A percentile compares a stretch with the other conserved stretches of the same genome.
phyloP scores from a whole-genome alignment of 2,113 vertebrate species.

The Microtus richardsoni region DNA sequence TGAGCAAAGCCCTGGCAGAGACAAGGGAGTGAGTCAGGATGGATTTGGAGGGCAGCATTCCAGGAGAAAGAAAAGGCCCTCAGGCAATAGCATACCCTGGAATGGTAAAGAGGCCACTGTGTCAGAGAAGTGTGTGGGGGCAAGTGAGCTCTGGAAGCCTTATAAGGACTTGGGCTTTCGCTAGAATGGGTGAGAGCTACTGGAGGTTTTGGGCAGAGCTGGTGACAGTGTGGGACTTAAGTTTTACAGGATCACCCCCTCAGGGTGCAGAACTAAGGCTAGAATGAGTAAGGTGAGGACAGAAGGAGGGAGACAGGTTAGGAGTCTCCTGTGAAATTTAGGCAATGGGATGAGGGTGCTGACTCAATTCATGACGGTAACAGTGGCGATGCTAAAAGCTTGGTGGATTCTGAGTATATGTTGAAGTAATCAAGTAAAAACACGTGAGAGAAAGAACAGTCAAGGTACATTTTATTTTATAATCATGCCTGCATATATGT shows the following conservation, averaged over 20 bases:
- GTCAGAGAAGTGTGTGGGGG: constrained; percentile 46
- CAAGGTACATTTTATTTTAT: background rate
- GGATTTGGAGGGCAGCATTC: constrained; percentile 50
- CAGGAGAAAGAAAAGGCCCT: constrained; percentile 62
- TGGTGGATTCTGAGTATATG: constrained; percentile 1
- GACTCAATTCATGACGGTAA: background rate
- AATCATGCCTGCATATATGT: background rate
- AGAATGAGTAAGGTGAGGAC: background rate
- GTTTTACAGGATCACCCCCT: constrained; percentile 22
- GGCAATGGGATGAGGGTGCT: background rate
- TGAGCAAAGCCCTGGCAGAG: constrained; percentile 57
- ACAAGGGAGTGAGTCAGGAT: constrained; percentile 64
- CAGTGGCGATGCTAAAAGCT: background rate
- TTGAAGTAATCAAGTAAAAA: constrained; percentile 46
- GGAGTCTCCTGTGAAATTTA: constrained; percentile 19
- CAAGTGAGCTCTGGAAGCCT: constrained; percentile 45
- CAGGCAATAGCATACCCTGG: constrained; percentile 40
- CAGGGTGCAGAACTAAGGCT: constrained; percentile 23
- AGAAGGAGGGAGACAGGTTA: background rate
- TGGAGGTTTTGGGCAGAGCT: constrained; percentile 6
- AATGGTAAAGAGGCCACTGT: constrained; percentile 72
- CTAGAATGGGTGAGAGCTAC: background rate
- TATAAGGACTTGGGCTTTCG: constrained; percentile 56
- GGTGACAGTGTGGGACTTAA: constrained; percentile 14
- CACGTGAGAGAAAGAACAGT: background rate